A percentile compares a stretch with the other conserved stretches of the same genome.
Evolutionary conservation across 2,888 invertebrate genomes (phyloP).

Genomic region (Dinocampus coccinellae): DNA sequence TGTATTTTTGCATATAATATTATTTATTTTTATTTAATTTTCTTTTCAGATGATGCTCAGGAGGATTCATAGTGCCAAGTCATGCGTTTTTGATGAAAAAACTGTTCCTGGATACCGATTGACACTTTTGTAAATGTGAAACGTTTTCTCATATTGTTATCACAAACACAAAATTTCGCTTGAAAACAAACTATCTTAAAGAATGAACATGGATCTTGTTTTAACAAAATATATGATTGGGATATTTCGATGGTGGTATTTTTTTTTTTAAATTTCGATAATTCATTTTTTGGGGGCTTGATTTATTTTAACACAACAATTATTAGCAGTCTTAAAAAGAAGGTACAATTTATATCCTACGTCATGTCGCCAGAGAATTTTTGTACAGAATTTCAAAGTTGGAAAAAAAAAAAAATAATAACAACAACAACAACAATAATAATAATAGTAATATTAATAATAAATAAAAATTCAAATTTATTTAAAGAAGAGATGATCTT

Average conservation of each 20-base stretch:
- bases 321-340: conserved; percentile 59
- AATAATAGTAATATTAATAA: too few relatives aligned
- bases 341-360: conserved; percentile 53
- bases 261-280: background rate
- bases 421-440: too few relatives aligned
- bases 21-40: background rate
- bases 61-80: conserved; percentile 59
- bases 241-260: background rate
- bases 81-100: conserved; percentile 51
- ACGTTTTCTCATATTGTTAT: background rate
- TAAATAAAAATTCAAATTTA: conserved; percentile 6
- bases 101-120: conserved; percentile 52
- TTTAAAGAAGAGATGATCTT: background rate
- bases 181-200: background rate
- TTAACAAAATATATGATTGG: background rate
- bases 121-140: conserved; percentile 49
- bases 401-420: background rate
- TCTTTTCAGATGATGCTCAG: conserved; percentile 54
- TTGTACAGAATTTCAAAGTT: background rate
- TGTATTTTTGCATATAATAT: background rate
- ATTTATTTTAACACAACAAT: conserved; percentile 57
- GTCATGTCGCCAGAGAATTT: background rate
- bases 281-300: conserved; percentile 7
- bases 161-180: background rate
- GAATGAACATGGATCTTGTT: background rate